Conservation (phyloP, 1,140 invertebrate species). For the Orussus abietinus region DNA sequence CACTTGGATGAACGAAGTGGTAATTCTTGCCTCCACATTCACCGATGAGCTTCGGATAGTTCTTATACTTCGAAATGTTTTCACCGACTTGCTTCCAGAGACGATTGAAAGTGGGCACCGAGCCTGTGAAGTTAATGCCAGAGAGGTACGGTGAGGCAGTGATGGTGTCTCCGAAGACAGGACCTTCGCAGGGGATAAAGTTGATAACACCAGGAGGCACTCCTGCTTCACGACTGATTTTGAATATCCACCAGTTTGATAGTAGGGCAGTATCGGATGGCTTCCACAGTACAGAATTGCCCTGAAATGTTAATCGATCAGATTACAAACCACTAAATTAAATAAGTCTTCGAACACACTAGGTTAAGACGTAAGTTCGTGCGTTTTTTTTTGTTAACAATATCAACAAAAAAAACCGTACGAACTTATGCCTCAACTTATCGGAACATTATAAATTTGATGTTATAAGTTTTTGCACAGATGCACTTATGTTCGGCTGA, state of each 20-base stretch:
- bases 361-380: no score
- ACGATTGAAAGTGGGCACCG: conserved; percentile 91
- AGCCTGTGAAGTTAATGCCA: conserved; percentile 97
- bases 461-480: no score
- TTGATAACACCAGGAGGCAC: conserved; percentile 95
- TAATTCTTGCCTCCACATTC: conserved; percentile 99
- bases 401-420: no score
- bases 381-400: no score
- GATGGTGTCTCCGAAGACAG: conserved; percentile 90
- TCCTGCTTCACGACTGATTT: conserved; percentile 89
- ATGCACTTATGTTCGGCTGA: no score
- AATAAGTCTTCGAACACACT: background rate
- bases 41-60: conserved; percentile 90
- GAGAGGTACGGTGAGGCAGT: conserved; percentile 81
- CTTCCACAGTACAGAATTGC: conserved; percentile 96
- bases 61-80: conserved; percentile 81
- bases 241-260: conserved; percentile 93
- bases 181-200: conserved; percentile 93
- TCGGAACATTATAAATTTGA: no score
- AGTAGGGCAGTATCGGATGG: conserved; percentile 96
- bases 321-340: background rate
- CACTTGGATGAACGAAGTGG: conserved; percentile 92
- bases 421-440: no score
- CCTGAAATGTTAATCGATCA: conserved; percentile 61
- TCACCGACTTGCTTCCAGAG: conserved; percentile 91